Evolutionary conservation across 2,888 invertebrate species (phyloP), one percentile per base, ranked within the genome.

Genomic region (Cryptus armator): DNA sequence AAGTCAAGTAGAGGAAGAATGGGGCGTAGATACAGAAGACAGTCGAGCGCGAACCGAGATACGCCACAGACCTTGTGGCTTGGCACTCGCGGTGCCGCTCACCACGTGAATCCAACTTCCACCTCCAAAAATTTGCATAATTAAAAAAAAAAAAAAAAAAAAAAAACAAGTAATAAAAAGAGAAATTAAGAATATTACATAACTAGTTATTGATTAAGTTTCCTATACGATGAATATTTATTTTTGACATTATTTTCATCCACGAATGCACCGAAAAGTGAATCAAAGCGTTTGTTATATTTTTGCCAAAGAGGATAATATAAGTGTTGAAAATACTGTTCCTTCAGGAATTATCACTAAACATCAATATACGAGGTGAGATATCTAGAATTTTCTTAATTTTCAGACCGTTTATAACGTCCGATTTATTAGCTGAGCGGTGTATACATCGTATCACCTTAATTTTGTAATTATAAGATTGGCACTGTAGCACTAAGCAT

Each of bases 11-110:
- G 86, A 89, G 90, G 89, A 90, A 91, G 90, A 92, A 91, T 90
- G 88, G 87, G 87, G 83, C 86, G 83, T 84, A 81, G 77, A 85
- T 81, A 86, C 83, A 77, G 86, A 88, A 91, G 89, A 90, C 91
- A 92, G 92, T 92, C 91, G 91, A 77, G 87, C 91, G 86, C 89
- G 87, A 90, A 89, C 92, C 90, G 90, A 92, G 90, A 90, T 81
- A 86, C 90, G 88, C 87, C 89, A 86, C 89, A 90, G 92, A 91
- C 86, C 90, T 81, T 84, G 74, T 79, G 76, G 77, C 67, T 66
- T 75, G 70, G 76, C 64, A 81, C 83, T 84, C 77, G 80, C 48
- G 51, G 46, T 80, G 85, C 70, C 87, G 72, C 72, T 70, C 80
- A 81, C 74, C 91, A 90, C 89, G 89, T 91, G 89, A 88, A 81